Evolutionary conservation across 2,888 invertebrate genomes (phyloP).

Genomic region (Drosophila monieri): DNA sequence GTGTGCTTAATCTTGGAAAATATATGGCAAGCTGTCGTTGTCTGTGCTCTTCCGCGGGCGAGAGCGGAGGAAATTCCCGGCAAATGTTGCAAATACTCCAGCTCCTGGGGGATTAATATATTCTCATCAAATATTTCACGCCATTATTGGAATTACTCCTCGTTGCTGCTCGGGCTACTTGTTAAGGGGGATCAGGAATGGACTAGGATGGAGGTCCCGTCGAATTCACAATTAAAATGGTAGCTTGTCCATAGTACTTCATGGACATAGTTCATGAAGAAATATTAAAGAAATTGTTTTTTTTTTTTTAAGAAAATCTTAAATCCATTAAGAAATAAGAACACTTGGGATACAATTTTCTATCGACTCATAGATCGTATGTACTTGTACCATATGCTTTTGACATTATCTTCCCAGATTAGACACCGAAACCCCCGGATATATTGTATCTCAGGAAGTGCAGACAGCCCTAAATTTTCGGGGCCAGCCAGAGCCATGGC

Average conservation of each 20-base stretch:
- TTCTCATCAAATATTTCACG: constrained; percentile 79
- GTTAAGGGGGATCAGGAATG: background rate
- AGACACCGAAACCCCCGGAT: constrained; percentile 1
- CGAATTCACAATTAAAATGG: constrained; percentile 29
- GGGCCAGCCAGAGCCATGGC: constrained; percentile 29
- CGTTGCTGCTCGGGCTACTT: constrained; percentile 5
- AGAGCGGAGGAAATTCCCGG: constrained; percentile 29
- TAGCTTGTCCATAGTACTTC: constrained; percentile 2
- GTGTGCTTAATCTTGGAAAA: constrained; percentile 76
- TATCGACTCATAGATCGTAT: constrained; percentile 6
- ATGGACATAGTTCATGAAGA: no score
- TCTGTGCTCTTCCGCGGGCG: constrained; percentile 36
- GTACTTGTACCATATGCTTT: constrained; percentile 23
- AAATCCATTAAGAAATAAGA: background rate
- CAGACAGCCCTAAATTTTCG: constrained; percentile 30
- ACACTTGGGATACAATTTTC: background rate
- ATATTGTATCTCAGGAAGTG: constrained; percentile 20
- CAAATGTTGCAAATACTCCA: constrained; percentile 59
- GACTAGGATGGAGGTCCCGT: constrained; percentile 2
- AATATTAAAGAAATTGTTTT: background rate
- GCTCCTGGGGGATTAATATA: constrained; percentile 74
- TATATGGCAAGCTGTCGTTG: constrained; percentile 59
- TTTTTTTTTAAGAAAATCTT: background rate
- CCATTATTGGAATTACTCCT: constrained; percentile 74
- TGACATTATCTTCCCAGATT: constrained; percentile 17